A percentile compares a stretch with the other conserved stretches of the same genome.
Evolutionary conservation across 2,113 vertebrate species (phyloP).

Genomic region (Sorex fumeus): DNA sequence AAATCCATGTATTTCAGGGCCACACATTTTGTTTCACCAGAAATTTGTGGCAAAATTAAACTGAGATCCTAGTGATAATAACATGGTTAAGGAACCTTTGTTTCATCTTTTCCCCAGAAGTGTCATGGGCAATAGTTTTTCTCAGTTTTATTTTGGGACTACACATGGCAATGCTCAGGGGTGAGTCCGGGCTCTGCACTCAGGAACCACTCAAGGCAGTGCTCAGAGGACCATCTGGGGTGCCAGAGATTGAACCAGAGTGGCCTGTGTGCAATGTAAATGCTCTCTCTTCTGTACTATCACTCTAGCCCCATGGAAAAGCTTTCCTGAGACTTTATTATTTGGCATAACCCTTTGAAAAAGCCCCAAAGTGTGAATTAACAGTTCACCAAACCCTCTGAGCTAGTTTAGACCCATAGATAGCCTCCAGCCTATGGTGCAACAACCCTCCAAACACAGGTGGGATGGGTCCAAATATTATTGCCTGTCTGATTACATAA

Average conservation of each 20-base stretch:
- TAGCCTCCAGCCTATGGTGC: neutral
- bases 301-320: too few species aligned
- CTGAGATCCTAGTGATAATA: neutral
- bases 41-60: constrained; percentile 41
- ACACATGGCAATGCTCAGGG: too few species aligned
- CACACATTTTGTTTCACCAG: neutral
- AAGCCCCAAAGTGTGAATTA: neutral
- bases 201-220: too few species aligned
- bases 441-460: neutral
- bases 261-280: too few species aligned
- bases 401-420: neutral
- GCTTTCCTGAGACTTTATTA: neutral
- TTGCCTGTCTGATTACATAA: neutral
- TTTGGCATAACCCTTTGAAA: neutral
- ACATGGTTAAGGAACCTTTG: neutral
- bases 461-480: neutral
- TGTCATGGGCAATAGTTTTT: neutral
- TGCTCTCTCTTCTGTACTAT: too few species aligned
- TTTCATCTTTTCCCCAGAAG: neutral
- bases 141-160: too few species aligned
- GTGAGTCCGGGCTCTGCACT: too few species aligned
- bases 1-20: neutral
- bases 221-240: too few species aligned
- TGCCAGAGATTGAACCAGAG: too few species aligned
- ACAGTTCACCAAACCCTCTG: neutral